Evolutionary conservation across 2,113 vertebrate species (phyloP), one percentile per base, ranked within the genome.

Genomic region (Eulemur macaco): DNA sequence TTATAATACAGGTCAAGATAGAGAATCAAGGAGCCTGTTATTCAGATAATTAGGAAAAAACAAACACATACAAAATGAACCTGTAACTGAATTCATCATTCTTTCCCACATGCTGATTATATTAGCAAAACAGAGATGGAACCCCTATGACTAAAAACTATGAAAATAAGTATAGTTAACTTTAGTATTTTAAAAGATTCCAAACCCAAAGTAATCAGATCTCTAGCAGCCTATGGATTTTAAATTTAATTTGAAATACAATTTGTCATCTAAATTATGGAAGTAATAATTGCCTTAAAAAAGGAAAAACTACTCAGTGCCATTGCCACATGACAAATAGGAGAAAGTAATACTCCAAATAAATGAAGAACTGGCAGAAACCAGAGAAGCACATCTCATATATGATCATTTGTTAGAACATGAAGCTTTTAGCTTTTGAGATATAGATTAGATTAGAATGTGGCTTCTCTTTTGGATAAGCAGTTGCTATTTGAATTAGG

Each of bases 231-330:
- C 47, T 71, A 25, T 39, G 34, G 29, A 37, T 94, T 97, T 97
- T 96, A 96, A 97, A 95, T 95, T 94, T 45, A 96, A 97, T 93
- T 97, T 94, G 91, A 95, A 71, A 50, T 15, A 84, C 31, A 96
- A 74, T 94, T 94, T 97, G 21, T 97, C 74, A 60, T 80, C 25
- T 93, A 95, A 96, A 95, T 97, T 54, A 91, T n/a, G 15, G 54
- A 86, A 42, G 8, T n/a, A 77, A 95, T 95, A 89, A 96, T 95
- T 97, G 31, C 29, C 80, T 95, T 92, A 83, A 94, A 89, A 95
- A 86, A 82, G 96, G 78, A 95, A 64, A 95, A 86, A 6, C 1
- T 95, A 81, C 71, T 95, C 81, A 52, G 15, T 73, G 73, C 50
- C 50, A 6, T 91, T 97, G 18, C 23, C 27, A 93, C 34, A 63